Percentiles rank a stretch among this genome's conserved stretches.
Evolutionary conservation across 2,797 vertebrate species (phyloP).

Genomic region (Sebastes variabilis): DNA sequence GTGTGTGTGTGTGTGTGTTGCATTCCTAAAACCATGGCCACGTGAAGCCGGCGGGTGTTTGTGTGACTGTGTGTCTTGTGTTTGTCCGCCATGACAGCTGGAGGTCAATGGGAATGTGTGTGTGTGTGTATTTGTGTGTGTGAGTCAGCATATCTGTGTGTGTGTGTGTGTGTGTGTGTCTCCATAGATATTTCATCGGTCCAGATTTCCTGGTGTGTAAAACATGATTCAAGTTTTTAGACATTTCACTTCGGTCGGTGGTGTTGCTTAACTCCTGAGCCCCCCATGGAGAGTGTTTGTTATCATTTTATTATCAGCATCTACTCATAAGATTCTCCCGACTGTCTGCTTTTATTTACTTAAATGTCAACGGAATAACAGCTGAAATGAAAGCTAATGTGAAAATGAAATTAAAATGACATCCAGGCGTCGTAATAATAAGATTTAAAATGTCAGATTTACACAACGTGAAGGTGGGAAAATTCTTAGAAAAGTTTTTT

Average conservation of each 20-base stretch:
- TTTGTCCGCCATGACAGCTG: slow-evolving; percentile 43
- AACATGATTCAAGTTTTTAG: background rate
- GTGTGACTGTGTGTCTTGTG: slow-evolving; percentile 7
- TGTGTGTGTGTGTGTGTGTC: background rate
- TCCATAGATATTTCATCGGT: slow-evolving; percentile 5
- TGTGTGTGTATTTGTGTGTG: slow-evolving; percentile 15
- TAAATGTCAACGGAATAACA: slow-evolving; percentile 19
- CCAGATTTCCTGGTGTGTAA: background rate
- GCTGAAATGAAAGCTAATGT: slow-evolving; percentile 30
- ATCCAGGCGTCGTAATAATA: background rate
- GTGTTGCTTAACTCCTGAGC: background rate
- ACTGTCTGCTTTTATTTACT: slow-evolving; percentile 8
- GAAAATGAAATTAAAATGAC: background rate
- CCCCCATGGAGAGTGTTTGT: background rate
- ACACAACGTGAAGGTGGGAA: no score
- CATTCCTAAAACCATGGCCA: slow-evolving; percentile 35
- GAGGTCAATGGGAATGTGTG: slow-evolving; percentile 34
- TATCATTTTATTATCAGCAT: background rate
- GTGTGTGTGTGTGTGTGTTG: slow-evolving; percentile 15
- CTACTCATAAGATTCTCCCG: background rate
- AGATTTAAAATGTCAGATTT: slow-evolving; percentile 6
- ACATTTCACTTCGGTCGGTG: background rate
- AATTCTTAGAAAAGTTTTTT: background rate
- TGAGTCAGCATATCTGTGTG: slow-evolving; percentile 14
- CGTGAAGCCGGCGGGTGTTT: slow-evolving; percentile 6